Evolutionary conservation across 2,113 vertebrate species (phyloP).

Genomic region (Dunckerocampus dactyliophorus): DNA sequence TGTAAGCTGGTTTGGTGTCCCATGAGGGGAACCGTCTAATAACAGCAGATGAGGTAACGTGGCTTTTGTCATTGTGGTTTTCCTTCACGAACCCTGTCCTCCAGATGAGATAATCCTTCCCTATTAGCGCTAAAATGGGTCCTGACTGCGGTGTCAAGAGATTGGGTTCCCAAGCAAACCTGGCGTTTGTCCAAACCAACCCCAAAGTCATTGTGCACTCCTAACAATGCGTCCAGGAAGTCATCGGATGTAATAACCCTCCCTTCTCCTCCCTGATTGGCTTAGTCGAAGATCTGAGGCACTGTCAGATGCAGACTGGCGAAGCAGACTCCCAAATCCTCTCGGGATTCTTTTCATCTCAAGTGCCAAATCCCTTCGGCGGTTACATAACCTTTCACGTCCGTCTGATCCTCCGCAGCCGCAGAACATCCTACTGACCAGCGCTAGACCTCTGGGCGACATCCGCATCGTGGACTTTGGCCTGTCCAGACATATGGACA

Average conservation of each 20-base stretch:
- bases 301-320: conserved; percentile 14
- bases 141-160: neutral
- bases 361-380: conserved; percentile 3
- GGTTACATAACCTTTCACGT: conserved; percentile 24
- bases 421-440: conserved; percentile 90
- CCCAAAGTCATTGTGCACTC: neutral
- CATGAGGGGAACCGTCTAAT: conserved; percentile 8
- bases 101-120: neutral
- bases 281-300: conserved; percentile 35
- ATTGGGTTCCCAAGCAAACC: neutral
- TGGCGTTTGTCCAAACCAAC: conserved; percentile 6
- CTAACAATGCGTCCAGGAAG: conserved; percentile 1
- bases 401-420: conserved; percentile 70
- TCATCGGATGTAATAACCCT: conserved; percentile 11
- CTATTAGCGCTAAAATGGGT: neutral
- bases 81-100: neutral
- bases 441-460: conserved; percentile 82
- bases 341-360: conserved; percentile 3
- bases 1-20: conserved; percentile 31
- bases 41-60: conserved; percentile 21
- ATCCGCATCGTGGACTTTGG: conserved; percentile 96
- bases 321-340: conserved; percentile 26
- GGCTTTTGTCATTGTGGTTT: neutral
- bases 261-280: conserved; percentile 19
- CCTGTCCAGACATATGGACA: conserved; percentile 87